Evolutionary conservation across 1,140 invertebrate species (phyloP), one percentile per base, ranked within the genome.

Genomic region (Aphelinus atriplicis): DNA sequence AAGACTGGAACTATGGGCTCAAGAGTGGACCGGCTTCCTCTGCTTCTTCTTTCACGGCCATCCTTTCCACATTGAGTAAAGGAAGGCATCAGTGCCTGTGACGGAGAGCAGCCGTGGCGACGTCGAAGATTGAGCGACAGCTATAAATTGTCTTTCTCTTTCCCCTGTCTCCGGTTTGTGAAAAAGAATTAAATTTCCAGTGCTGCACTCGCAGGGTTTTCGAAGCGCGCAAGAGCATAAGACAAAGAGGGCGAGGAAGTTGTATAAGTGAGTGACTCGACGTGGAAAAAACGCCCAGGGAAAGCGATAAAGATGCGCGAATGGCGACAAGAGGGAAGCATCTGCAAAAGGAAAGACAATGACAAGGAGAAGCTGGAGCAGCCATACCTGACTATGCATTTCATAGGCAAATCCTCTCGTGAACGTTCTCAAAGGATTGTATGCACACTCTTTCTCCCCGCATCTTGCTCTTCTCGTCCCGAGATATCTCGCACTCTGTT

Each of bases 371-470:
- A 65, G n/a, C 45, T 47, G 7, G 43, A 63, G 61, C 7, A 63
- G 60, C 7, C 7, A 45, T 10, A 43, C 51, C 26, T 71, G 62
- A n/a, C 56, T 73, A 47, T 46, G 10, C 64, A 56, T 67, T 73
- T 73, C 63, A 67, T 47, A 58, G 60, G 56, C 56, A 73, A 73
- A 73, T 73, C 65, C 71, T 67, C 71, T 73, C 64, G 60, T 67
- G 71, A 73, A 73, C 67, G 67, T 73, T 64, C 50, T 66, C 71
- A 67, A 72, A 72, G 71, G 46, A 72, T 72, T 65, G 53, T 26
- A 26, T 26, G 26, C 26, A 26, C 26, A 26, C 26, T 26, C 26
- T 26, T 26, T 26, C 26, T 26, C 26, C 26, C 26, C 26, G 26
- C 26, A 26, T 26, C 26, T 26, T 26, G 26, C 26, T 26, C 26